Evolutionary conservation across 2,888 invertebrate species (phyloP).

Genomic region (Beris morrisii): DNA sequence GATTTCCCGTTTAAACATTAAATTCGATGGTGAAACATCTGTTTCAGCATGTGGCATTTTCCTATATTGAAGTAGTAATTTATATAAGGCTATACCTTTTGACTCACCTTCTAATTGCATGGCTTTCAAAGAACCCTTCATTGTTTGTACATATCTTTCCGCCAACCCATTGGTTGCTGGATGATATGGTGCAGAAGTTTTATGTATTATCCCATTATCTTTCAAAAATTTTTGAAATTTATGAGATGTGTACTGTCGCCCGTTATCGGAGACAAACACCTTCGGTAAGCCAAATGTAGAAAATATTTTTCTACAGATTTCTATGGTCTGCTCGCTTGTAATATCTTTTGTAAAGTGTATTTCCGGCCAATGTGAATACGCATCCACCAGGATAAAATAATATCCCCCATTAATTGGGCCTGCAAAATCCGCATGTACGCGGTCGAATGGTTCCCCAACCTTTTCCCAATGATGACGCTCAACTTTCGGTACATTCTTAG

Average conservation of each 20-base stretch:
- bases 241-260: slow-evolving; percentile 24
- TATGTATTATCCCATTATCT: slow-evolving; percentile 20
- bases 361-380: slow-evolving; percentile 41
- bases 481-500: slow-evolving; percentile 34
- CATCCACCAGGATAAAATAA: slow-evolving; percentile 36
- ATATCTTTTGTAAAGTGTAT: slow-evolving; percentile 24
- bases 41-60: slow-evolving; percentile 25
- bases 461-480: slow-evolving; percentile 38
- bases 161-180: too few relatives aligned
- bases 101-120: neutral
- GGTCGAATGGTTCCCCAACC: slow-evolving; percentile 39
- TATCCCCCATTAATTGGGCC: neutral
- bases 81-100: neutral
- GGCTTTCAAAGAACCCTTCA: slow-evolving; percentile 2
- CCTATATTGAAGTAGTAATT: neutral
- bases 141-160: slow-evolving; percentile 7
- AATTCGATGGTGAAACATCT: slow-evolving; percentile 39
- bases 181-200: slow-evolving; percentile 20
- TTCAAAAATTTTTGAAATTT: slow-evolving; percentile 29
- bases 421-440: slow-evolving; percentile 41
- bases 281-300: slow-evolving; percentile 32
- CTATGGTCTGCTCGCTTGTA: slow-evolving; percentile 27
- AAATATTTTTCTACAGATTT: neutral
- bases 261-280: slow-evolving; percentile 38
- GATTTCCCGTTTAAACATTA: slow-evolving; percentile 40